These are phyloP conservation scores for Dasysyrphus tricinctus DNA, from an alignment of 2,888 invertebrate species.

Conservation along the genomic window DNA sequence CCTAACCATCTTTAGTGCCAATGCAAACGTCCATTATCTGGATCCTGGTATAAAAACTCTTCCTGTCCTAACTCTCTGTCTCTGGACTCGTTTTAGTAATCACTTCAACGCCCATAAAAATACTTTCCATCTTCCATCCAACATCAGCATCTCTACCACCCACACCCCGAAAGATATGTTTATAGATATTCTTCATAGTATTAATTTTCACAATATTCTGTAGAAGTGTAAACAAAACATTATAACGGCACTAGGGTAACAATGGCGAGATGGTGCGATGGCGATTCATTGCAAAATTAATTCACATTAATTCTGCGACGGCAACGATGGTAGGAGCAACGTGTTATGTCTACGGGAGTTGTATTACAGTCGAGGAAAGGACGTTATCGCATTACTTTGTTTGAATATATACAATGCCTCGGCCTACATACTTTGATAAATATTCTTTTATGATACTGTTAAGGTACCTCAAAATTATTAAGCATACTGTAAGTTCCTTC, in stretches of 20 bases:
- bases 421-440: slow-evolving; percentile 54
- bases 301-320: slow-evolving; percentile 56
- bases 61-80: slow-evolving; percentile 9
- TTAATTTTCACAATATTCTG: slow-evolving; percentile 48
- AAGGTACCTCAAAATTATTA: slow-evolving; percentile 57
- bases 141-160: too few species aligned
- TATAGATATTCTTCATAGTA: slow-evolving; percentile 44
- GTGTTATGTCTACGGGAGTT: slow-evolving; percentile 58
- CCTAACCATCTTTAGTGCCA: neutral
- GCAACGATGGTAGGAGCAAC: slow-evolving; percentile 25
- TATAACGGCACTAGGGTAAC: slow-evolving; percentile 18
- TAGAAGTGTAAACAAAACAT: slow-evolving; percentile 55
- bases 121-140: slow-evolving; percentile 15
- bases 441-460: slow-evolving; percentile 54
- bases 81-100: slow-evolving; percentile 38
- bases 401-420: slow-evolving; percentile 24
- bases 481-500: slow-evolving; percentile 35
- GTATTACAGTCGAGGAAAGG: slow-evolving; percentile 39
- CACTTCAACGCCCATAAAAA: slow-evolving; percentile 42
- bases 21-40: slow-evolving; percentile 12
- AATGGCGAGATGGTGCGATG: slow-evolving; percentile 8
- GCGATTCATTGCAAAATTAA: slow-evolving; percentile 60
- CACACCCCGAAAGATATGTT: slow-evolving; percentile 18
- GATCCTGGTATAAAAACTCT: slow-evolving; percentile 19
- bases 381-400: slow-evolving; percentile 51